Conservation (phyloP, 2,113 vertebrate species). For the Oreochromis aureus region DNA sequence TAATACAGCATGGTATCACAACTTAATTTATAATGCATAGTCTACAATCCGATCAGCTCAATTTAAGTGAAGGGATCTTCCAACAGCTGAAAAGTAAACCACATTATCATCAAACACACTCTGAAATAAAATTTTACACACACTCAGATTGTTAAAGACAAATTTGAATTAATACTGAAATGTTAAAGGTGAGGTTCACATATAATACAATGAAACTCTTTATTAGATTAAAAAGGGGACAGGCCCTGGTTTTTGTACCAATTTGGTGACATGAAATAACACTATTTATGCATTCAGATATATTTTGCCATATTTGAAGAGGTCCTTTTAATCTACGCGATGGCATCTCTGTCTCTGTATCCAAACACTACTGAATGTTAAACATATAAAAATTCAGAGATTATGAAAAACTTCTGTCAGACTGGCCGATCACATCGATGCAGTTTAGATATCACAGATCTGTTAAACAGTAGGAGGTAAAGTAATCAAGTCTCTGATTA, state of each 20-base stretch:
- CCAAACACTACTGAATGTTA: background rate
- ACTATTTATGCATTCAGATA: background rate
- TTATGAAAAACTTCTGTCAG: background rate
- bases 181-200: background rate
- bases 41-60: background rate
- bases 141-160: accelerated
- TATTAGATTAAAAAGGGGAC: background rate
- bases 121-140: background rate
- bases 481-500: too few species aligned
- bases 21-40: background rate
- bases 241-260: background rate
- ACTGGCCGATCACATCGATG: background rate
- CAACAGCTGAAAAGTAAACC: background rate
- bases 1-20: background rate
- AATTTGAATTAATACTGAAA: background rate
- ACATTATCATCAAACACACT: background rate
- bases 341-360: background rate
- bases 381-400: background rate
- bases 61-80: background rate
- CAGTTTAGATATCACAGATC: background rate
- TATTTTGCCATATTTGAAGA: background rate
- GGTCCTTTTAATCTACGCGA: background rate
- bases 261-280: background rate
- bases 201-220: background rate
- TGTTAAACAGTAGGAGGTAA: background rate